phyloP scores from a whole-genome alignment of 1,140 invertebrate species.

The Pinna nobilis region DNA sequence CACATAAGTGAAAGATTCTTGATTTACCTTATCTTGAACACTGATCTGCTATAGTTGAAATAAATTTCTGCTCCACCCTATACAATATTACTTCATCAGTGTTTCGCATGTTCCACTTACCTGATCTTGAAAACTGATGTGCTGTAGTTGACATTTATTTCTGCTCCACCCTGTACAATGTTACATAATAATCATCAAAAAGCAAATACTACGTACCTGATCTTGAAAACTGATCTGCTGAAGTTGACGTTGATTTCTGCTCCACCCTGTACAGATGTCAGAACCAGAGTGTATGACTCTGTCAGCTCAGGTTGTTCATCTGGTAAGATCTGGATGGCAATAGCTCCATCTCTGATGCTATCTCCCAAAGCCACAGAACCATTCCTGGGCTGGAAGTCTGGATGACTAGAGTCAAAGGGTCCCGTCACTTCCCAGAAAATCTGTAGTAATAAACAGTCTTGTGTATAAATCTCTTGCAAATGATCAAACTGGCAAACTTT shows the following conservation, averaged over 20 bases:
- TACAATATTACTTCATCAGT: too few species aligned
- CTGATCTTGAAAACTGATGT: too few species aligned
- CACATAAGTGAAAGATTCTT: too few species aligned
- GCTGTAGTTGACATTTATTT: too few species aligned
- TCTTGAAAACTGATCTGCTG: slow-evolving; percentile 59
- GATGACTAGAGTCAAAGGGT: slow-evolving; percentile 24
- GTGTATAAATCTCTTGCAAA: not conserved
- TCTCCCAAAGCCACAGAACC: slow-evolving; percentile 58
- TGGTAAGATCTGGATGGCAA: slow-evolving; percentile 60
- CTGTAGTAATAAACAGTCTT: not conserved
- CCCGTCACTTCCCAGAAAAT: slow-evolving; percentile 62
- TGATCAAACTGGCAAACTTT: not conserved
- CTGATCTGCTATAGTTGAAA: too few species aligned
- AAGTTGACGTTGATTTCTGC: slow-evolving; percentile 61
- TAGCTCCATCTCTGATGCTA: slow-evolving; percentile 50
- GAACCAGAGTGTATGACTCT: slow-evolving; percentile 59
- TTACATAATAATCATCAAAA: too few species aligned
- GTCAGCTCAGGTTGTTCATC: slow-evolving; percentile 68
- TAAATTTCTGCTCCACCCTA: too few species aligned
- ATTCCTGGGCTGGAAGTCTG: slow-evolving; percentile 59
- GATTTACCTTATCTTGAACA: too few species aligned
- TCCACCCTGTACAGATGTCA: slow-evolving; percentile 63
- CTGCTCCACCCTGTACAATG: too few species aligned
- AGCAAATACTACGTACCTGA: slow-evolving; percentile 52
- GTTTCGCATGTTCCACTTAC: slow-evolving; percentile 37